Evolutionary conservation across 1,140 invertebrate genomes (phyloP).

Genomic region (Drosophila albomicans): DNA sequence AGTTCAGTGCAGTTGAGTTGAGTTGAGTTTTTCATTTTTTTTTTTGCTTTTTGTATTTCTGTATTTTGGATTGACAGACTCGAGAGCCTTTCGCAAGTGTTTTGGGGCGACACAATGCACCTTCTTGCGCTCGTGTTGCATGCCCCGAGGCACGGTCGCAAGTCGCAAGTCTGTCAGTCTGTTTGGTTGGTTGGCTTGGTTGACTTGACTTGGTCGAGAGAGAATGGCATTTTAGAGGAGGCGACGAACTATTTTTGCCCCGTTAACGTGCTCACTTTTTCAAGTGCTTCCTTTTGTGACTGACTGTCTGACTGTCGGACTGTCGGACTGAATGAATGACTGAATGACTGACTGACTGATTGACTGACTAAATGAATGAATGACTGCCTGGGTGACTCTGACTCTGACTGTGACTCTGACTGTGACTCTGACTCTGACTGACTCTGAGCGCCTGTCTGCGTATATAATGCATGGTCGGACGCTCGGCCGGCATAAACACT

Average conservation of each 20-base stretch:
- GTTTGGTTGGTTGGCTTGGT: neutral
- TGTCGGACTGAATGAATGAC: slow-evolving; percentile 50
- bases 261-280: slow-evolving; percentile 77
- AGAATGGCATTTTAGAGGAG: slow-evolving; percentile 60
- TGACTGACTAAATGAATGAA: slow-evolving; percentile 10
- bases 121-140: slow-evolving; percentile 7
- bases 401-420: slow-evolving; percentile 36
- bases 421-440: slow-evolving; percentile 37
- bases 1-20: neutral
- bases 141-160: slow-evolving; percentile 5
- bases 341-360: slow-evolving; percentile 42
- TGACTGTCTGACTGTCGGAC: slow-evolving; percentile 50
- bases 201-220: neutral
- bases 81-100: slow-evolving; percentile 70
- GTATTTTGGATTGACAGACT: slow-evolving; percentile 69
- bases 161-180: slow-evolving; percentile 8
- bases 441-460: slow-evolving; percentile 66
- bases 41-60: slow-evolving; percentile 28
- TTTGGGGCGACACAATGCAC: slow-evolving; percentile 68
- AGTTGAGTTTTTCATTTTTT: neutral
- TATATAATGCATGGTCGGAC: slow-evolving; percentile 66
- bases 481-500: slow-evolving; percentile 73
- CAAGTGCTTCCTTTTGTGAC: slow-evolving; percentile 72
- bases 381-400: slow-evolving; percentile 25
- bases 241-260: slow-evolving; percentile 75